phyloP scores from a whole-genome alignment of 2,113 vertebrate genomes.

The Callopanchax toddi region DNA sequence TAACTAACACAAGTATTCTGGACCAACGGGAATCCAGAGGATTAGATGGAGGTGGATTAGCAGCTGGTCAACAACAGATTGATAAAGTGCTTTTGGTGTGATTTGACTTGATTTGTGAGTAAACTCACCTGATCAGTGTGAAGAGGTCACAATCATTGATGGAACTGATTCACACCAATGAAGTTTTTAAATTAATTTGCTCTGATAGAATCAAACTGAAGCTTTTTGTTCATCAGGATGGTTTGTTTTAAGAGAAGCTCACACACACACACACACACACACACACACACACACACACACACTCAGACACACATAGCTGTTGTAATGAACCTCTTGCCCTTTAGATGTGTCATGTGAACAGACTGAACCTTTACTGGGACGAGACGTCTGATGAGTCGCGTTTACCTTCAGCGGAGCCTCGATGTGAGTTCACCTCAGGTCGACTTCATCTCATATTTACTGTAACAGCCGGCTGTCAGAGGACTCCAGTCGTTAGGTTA shows the following conservation, averaged over 20 bases:
- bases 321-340: slow-evolving; percentile 21
- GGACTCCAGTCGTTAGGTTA: slow-evolving; percentile 10
- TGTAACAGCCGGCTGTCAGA: slow-evolving; percentile 7
- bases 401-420: slow-evolving; percentile 19
- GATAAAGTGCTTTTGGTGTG: too few species aligned
- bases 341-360: slow-evolving; percentile 22
- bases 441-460: slow-evolving; percentile 3
- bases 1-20: too few species aligned
- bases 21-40: too few species aligned
- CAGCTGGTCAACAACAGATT: too few species aligned
- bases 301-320: slow-evolving; percentile 8
- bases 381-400: slow-evolving; percentile 12
- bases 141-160: too few species aligned
- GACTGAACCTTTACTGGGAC: slow-evolving; percentile 9
- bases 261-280: slow-evolving; percentile 18
- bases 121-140: too few species aligned
- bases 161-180: too few species aligned
- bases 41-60: too few species aligned
- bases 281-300: slow-evolving; percentile 24
- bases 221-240: slow-evolving; percentile 2
- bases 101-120: too few species aligned
- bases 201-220: slow-evolving; percentile 12
- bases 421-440: neutral
- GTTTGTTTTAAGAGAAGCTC: neutral
- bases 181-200: neutral